Base-by-base conservation (phyloP, 2,113 vertebrate species). In the Anser cygnoides region DNA sequence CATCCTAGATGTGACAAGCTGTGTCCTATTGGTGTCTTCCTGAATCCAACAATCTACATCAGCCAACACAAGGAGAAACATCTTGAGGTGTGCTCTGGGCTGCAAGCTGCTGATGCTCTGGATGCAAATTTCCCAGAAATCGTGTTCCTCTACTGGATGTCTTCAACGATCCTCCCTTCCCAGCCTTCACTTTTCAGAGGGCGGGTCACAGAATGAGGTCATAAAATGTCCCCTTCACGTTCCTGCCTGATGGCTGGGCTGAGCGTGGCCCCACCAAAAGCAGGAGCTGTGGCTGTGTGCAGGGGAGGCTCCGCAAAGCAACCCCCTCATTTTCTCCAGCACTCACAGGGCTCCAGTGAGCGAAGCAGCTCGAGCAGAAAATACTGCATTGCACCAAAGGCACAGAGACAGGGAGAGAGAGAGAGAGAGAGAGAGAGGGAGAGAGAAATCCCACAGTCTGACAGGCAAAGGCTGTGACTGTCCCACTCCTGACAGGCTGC, bases 311-410 rank as follows among this genome's bases (percentile, higher is more conserved):
- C 57, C 87, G 86, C 76, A 87, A 46, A 90, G 70, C 88, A 93
- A 3, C 49, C 82, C 61, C 65, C 29, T 92, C 23, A 0, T 65
- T 84, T 57, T 75, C 83, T 94, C 87, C 86, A 91, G 86, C 81
- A 50, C 62, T 95, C 4, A 4, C 86, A 93, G 93, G 91, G 74
- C 87, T 95, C 63, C 63, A 65, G 83, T 23, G 86, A 97, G 84
- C 21, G 10, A 54, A 91, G 75, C 95, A 96, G 95, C 82, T 75
- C 46, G 76, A 96, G 92, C 91, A 93, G 89, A 94, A 95, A 96
- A 95, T 92, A 17, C 97, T 97, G 97, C 97, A 97, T 97, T 97
- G 97, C 97, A 97, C 95, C 96, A 97, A 95, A 97, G 95, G 50
- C 93, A 85, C 37, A 1, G 66, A 95, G 75, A 85, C 83, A 52